These are phyloP conservation scores for Euura lappo DNA, from an alignment of 1,140 invertebrate species.

Conservation along the genomic window DNA sequence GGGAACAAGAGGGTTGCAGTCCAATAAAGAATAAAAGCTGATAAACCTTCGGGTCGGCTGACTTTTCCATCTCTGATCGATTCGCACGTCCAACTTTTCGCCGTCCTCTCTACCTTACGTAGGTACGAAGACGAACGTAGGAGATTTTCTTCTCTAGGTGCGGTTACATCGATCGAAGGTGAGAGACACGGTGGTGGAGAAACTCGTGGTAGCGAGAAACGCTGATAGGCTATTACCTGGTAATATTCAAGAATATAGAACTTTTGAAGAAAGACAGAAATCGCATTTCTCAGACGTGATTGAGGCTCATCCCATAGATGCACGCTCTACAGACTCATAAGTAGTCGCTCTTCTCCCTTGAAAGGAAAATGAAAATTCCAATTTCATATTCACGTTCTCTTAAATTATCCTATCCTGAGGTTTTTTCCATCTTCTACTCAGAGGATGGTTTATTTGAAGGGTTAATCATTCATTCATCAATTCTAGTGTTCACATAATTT, in stretches of 20 bases:
- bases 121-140: neutral
- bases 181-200: neutral
- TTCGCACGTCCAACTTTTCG: neutral
- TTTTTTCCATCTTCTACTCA: neutral
- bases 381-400: neutral
- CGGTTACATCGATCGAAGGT: neutral
- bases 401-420: neutral
- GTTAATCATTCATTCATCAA: no score
- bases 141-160: neutral
- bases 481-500: no score
- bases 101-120: neutral
- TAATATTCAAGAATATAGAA: neutral
- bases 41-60: no score
- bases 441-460: no score
- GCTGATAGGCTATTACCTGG: constrained; percentile 6
- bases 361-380: neutral
- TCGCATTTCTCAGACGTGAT: neutral
- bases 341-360: neutral
- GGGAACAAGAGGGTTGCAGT: no score
- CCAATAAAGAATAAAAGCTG: no score
- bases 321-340: neutral
- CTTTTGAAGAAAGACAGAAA: constrained; percentile 3
- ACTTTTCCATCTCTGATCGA: neutral
- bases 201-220: neutral
- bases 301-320: neutral